Evolutionary conservation across 2,113 vertebrate genomes (phyloP), one percentile per base, ranked within the genome.

Genomic region (Asarcornis scutulata): DNA sequence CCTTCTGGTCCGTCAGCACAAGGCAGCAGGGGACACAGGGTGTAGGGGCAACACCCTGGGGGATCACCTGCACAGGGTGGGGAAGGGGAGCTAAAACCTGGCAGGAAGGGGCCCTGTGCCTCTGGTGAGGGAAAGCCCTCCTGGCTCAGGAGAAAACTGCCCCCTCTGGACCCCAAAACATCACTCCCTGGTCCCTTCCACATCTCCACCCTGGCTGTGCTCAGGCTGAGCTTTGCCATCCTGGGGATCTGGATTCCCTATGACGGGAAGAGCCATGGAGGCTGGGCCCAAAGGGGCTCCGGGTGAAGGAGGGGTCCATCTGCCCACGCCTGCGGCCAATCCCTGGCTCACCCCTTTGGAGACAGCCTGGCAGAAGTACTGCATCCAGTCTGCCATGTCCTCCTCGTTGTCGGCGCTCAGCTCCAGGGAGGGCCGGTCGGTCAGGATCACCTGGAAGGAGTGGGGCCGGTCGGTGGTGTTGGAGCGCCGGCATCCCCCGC

Each of bases 341-440:
- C 34, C 86, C 67, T 6, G 1, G 55, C 98, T 98, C 94, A 99
- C 99, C 98, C 99, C 99, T 96, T 99, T 99, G 83, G 99, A 99
- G 88, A 99, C 99, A 0, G 99, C 99, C 97, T 99, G 99, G 97
- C 99, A 99, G 72, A 99, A 98, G 90, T 98, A 97, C 97, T 99
- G 98, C 99, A 99, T 99, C 99, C 99, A 99, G 48, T 99, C 99
- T 0, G 99, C 99, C 99, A 99, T 99, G 76, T 99, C 99, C n/a
- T 98, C 98, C 97, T 99, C 99, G 1, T 98, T 98, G 13, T 98
- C 97, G 0, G 99, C 99, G 0, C 99, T 98, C 74, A 99, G 98
- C 98, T 99, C 99, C 97, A 99, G 98, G n/a, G 99, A 98, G 36
- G 98, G 98, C 38, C 98, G 98, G 95, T 99, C 99, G 0, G 98